phyloP scores from a whole-genome alignment of 2,888 invertebrate genomes.

The Drosophila helvetica region DNA sequence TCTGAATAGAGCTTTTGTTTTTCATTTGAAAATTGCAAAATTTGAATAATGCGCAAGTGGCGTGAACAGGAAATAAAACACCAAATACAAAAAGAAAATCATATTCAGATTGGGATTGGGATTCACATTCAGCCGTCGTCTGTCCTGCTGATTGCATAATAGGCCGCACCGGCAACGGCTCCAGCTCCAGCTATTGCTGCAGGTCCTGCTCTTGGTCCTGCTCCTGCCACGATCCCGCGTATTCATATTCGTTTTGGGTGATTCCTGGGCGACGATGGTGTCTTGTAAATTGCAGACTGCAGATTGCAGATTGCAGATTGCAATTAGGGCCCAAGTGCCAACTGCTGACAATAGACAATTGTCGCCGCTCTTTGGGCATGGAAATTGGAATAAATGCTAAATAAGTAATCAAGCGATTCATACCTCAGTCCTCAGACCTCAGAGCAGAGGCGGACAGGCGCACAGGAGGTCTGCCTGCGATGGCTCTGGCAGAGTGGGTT shows the following conservation, averaged over 20 bases:
- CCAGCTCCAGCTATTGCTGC: slow-evolving; percentile 7
- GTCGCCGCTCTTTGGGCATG: slow-evolving; percentile 33
- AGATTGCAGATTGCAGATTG: slow-evolving; percentile 49
- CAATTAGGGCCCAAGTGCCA: slow-evolving; percentile 60
- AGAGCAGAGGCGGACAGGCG: too few species aligned
- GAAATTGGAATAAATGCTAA: slow-evolving; percentile 79
- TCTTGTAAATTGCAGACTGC: slow-evolving; percentile 25
- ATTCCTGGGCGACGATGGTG: slow-evolving; percentile 6
- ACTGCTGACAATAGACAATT: slow-evolving; percentile 60
- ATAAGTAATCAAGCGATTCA: slow-evolving; percentile 76
- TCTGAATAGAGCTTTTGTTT: slow-evolving; percentile 76
- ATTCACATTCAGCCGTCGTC: slow-evolving; percentile 5
- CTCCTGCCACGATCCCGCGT: neutral
- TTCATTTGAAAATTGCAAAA: slow-evolving; percentile 67
- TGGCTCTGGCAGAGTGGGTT: neutral
- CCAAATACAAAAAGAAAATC: slow-evolving; percentile 39
- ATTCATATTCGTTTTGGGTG: neutral
- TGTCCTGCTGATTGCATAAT: slow-evolving; percentile 60
- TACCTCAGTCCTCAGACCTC: slow-evolving; percentile 8
- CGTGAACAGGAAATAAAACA: slow-evolving; percentile 57
- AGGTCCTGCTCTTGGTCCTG: neutral
- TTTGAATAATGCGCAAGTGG: slow-evolving; percentile 78
- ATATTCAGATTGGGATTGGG: slow-evolving; percentile 40
- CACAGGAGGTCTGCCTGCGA: neutral
- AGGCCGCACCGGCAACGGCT: slow-evolving; percentile 29